Evolutionary conservation across 2,888 invertebrate genomes (phyloP).

Genomic region (Malachius bipustulatus): DNA sequence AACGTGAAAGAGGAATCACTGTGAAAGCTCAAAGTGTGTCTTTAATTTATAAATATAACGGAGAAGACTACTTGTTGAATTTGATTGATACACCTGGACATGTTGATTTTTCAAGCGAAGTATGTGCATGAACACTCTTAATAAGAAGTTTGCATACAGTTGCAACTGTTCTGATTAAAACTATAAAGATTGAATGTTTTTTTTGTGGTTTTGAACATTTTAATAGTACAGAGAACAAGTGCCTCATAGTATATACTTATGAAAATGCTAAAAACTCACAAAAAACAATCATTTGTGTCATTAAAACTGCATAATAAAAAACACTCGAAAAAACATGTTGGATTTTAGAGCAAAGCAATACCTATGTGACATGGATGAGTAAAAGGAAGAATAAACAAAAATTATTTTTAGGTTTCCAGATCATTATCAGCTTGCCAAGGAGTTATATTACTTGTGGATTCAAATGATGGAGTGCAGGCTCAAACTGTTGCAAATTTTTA

Average conservation of each 20-base stretch:
- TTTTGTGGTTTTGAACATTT: too few species aligned
- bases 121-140: constrained; percentile 37
- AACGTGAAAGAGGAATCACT: constrained; percentile 93
- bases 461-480: constrained; percentile 92
- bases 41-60: constrained; percentile 60
- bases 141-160: too few species aligned
- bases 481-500: constrained; percentile 97
- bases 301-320: too few species aligned
- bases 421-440: constrained; percentile 91
- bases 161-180: too few species aligned
- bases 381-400: constrained; percentile 14
- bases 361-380: too few species aligned
- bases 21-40: constrained; percentile 97
- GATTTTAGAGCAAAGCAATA: too few species aligned
- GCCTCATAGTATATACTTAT: too few species aligned
- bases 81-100: constrained; percentile 97
- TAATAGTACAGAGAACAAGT: too few species aligned
- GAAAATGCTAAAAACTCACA: too few species aligned
- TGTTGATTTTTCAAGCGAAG: constrained; percentile 96
- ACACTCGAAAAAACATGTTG: too few species aligned
- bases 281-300: too few species aligned
- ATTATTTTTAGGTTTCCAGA: constrained; percentile 59
- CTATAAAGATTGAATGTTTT: too few species aligned
- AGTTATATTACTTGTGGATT: constrained; percentile 87
- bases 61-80: constrained; percentile 71